Base-by-base conservation (phyloP, 1,140 invertebrate species). In the Neoseiulus cucumeris region DNA sequence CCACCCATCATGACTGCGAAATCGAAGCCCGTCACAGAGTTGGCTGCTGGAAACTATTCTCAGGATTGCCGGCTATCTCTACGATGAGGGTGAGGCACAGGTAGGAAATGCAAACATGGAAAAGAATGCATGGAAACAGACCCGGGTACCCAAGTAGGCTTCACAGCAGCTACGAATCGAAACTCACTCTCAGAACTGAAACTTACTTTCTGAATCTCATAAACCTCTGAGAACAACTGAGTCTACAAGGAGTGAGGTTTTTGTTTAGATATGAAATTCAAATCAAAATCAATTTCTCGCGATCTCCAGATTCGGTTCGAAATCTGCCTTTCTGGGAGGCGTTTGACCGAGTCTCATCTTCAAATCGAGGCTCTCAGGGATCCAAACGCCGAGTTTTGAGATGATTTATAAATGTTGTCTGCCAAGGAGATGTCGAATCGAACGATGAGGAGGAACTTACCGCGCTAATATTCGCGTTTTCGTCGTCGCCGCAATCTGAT, bases 381-480 rank as follows among this genome's bases (percentile, higher is more conserved):
- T 44, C 42, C 42, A 44, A 12, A 44, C 42, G n/a, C 12, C 42
- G n/a, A 44, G 12, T 44, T n/a, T 44, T n/a, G 42, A 44, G n/a
- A 12, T 44, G 12, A 44, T n/a, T 12, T 12, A 44, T 44, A 44
- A 44, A 44, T n/a, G n/a, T 12, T 44, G n/a, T 44, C 12, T 44
- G 12, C 42, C n/a, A 44, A n/a, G 22, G 51, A 59, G 51, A 1
- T 25, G 9, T 59, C 22, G 33, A 20, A 17, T 2, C 17, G 22
- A 59, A 25, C 14, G 2, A 20, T 20, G 14, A 59, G 12, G 14
- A 20, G 14, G 25, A 1, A 59, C 51, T 59, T 25, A 59, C 51
- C 51, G 51, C 51, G 51, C 51, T 59, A 25, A 59, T 59, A 20
- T 59, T 59, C 25, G 51, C 51, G 33, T 59, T 59, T 25, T 59